These are phyloP conservation scores for Periparus ater DNA, from an alignment of 2,797 vertebrate genomes.

Conservation along the genomic window DNA sequence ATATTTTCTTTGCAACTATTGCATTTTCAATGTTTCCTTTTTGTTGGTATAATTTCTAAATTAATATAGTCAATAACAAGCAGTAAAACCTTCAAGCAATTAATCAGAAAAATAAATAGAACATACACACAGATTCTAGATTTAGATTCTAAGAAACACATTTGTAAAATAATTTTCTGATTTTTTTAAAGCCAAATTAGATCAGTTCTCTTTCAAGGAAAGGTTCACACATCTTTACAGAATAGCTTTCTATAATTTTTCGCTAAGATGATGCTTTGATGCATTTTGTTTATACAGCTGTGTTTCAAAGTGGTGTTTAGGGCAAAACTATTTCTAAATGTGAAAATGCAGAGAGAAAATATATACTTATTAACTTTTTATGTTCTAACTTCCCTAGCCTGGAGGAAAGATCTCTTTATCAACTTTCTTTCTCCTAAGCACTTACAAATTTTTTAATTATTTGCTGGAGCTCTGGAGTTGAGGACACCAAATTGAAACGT, in stretches of 20 bases:
- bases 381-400: background rate
- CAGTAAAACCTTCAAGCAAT: background rate
- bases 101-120: background rate
- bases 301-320: background rate
- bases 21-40: background rate
- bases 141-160: background rate
- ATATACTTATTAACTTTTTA: background rate
- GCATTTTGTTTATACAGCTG: background rate
- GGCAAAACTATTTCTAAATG: background rate
- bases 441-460: background rate
- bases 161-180: background rate
- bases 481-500: background rate
- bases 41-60: background rate
- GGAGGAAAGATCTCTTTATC: background rate
- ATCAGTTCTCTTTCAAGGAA: background rate
- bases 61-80: background rate
- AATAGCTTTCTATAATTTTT: background rate
- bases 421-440: background rate
- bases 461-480: background rate
- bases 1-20: background rate
- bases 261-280: background rate
- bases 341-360: background rate
- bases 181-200: background rate
- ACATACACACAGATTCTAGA: background rate
- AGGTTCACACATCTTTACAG: background rate